Conservation (phyloP, 2,797 vertebrate genomes). For the Lepus townsendii region DNA sequence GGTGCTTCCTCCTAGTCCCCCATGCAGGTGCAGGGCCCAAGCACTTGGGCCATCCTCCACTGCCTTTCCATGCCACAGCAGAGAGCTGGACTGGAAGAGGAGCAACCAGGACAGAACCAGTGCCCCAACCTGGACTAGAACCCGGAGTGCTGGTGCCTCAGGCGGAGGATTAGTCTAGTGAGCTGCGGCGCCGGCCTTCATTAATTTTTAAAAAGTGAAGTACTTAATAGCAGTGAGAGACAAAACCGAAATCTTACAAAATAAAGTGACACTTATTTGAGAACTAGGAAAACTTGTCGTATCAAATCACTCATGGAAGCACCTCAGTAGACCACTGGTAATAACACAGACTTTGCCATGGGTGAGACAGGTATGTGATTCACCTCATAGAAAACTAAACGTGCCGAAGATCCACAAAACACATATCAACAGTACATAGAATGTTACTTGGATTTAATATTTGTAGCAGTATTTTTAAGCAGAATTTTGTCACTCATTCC, state of each 20-base stretch:
- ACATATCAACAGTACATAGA: neutral
- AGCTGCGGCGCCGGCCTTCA: neutral
- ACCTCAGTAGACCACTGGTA: neutral
- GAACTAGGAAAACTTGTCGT: neutral
- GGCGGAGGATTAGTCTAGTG: too few species aligned
- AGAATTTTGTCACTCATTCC: neutral
- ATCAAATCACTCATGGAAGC: slow-evolving; percentile 13
- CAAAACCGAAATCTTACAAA: slow-evolving; percentile 40
- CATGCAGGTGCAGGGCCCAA: too few species aligned
- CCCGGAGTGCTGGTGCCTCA: too few species aligned
- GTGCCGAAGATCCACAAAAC: neutral
- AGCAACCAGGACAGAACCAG: too few species aligned
- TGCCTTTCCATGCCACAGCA: too few species aligned
- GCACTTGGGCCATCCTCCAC: too few species aligned
- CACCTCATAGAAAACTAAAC: neutral
- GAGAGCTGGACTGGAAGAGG: too few species aligned
- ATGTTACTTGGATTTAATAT: neutral
- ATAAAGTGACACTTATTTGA: slow-evolving; percentile 50
- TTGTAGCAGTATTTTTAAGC: slow-evolving; percentile 19
- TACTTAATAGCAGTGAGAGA: slow-evolving; percentile 24
- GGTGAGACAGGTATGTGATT: neutral
- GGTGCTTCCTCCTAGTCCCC: too few species aligned
- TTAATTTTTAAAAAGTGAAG: slow-evolving; percentile 1
- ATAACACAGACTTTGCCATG: neutral
- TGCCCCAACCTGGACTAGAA: too few species aligned